Evolutionary conservation across 1,140 invertebrate species (phyloP).

Genomic region (Harpegnathos saltator): DNA sequence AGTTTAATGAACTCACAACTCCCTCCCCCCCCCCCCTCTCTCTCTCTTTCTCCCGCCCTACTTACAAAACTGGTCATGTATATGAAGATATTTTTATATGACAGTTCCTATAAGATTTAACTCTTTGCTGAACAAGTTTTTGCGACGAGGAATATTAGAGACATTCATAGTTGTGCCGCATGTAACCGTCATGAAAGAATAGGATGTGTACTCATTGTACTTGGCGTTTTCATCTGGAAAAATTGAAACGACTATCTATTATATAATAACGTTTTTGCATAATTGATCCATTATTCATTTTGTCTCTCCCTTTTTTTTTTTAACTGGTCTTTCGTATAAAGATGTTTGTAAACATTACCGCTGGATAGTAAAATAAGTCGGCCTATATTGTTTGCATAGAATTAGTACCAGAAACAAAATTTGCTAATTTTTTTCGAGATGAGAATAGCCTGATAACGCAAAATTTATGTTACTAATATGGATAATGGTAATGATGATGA

Average conservation of each 20-base stretch:
- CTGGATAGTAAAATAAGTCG: not conserved
- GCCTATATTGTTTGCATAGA: constrained; percentile 36
- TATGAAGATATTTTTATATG: constrained; percentile 53
- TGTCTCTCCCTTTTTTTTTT: constrained; percentile 33
- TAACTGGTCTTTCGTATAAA: constrained; percentile 9
- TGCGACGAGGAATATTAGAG: not conserved
- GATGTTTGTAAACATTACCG: not conserved
- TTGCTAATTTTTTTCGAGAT: constrained; percentile 32
- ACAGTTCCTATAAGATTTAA: constrained; percentile 37
- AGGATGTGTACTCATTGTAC: not conserved
- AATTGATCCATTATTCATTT: constrained; percentile 16
- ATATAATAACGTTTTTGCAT: constrained; percentile 2
- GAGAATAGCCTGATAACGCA: constrained; percentile 26
- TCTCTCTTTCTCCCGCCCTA: not conserved
- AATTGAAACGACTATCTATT: not conserved
- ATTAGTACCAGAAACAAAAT: constrained; percentile 14
- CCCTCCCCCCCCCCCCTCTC: too few relatives aligned
- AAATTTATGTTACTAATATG: constrained; percentile 26
- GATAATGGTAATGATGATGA: constrained; percentile 32
- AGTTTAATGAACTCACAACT: constrained; percentile 8
- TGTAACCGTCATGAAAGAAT: constrained; percentile 6
- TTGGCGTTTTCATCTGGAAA: not conserved
- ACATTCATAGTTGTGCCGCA: not conserved
- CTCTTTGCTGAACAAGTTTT: constrained; percentile 8
- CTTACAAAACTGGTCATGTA: constrained; percentile 22